Evolutionary conservation across 1,140 invertebrate genomes (phyloP).

Genomic region (Drosophila baimaii): DNA sequence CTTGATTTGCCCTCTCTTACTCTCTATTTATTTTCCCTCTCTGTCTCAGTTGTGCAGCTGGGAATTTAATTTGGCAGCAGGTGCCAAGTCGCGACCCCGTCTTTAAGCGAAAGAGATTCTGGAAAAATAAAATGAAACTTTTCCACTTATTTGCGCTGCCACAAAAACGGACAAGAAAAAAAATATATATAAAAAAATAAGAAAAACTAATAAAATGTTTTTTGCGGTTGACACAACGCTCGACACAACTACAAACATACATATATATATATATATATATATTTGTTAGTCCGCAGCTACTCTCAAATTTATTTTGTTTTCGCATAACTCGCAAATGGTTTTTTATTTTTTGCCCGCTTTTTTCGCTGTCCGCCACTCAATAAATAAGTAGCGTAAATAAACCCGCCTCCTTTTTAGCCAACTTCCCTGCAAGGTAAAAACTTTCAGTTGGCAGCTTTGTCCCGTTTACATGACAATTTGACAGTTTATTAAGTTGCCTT

Average conservation of each 20-base stretch:
- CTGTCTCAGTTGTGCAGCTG: conserved; percentile 14
- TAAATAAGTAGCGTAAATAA: conserved; percentile 78
- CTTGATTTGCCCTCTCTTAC: not conserved
- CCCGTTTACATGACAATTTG: conserved; percentile 75
- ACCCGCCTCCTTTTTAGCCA: conserved; percentile 32
- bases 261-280: conserved; percentile 12
- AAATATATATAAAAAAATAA: conserved; percentile 9
- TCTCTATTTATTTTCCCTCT: conserved; percentile 18
- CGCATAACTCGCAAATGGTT: conserved; percentile 62
- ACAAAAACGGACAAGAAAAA: conserved; percentile 20
- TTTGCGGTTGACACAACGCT: conserved; percentile 67
- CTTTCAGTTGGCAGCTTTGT: conserved; percentile 63
- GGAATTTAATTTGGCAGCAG: conserved; percentile 76
- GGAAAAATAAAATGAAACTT: conserved; percentile 68
- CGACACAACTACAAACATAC: conserved; percentile 46
- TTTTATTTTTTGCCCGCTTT: conserved; percentile 32
- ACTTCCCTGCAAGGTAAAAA: conserved; percentile 39
- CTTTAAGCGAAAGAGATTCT: conserved; percentile 54
- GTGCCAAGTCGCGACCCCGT: conserved; percentile 65
- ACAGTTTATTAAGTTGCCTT: conserved; percentile 56
- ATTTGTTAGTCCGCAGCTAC: conserved; percentile 32
- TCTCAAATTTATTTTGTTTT: conserved; percentile 80
- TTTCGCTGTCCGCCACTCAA: conserved; percentile 50
- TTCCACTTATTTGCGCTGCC: conserved; percentile 74
- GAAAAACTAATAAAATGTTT: conserved; percentile 41